Evolutionary conservation across 2,113 vertebrate genomes (phyloP).

Genomic region (Triplophysa rosa): DNA sequence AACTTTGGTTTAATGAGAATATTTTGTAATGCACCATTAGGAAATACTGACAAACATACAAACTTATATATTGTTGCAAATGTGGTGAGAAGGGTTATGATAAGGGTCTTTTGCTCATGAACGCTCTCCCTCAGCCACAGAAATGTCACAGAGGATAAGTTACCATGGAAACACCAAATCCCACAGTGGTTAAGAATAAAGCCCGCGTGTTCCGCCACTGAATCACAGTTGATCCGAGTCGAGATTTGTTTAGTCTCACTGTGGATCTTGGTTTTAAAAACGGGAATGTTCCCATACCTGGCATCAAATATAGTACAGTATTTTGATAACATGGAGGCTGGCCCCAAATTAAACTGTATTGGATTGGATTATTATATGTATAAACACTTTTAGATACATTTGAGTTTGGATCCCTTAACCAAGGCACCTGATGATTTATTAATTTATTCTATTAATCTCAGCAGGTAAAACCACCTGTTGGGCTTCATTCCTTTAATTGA

Average conservation of each 20-base stretch:
- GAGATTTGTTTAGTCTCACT: conserved; percentile 34
- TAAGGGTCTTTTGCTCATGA: conserved; percentile 56
- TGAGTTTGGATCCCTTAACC: background rate
- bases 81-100: conserved; percentile 52
- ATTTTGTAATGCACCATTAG: background rate
- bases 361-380: background rate
- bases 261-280: conserved; percentile 21
- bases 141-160: conserved; percentile 77
- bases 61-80: background rate
- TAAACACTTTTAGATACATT: background rate
- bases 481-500: background rate
- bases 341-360: background rate
- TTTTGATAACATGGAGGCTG: background rate
- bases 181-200: conserved; percentile 70
- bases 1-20: background rate
- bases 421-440: background rate
- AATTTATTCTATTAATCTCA: background rate
- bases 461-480: background rate
- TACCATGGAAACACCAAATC: conserved; percentile 76
- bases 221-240: conserved; percentile 42
- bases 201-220: conserved; percentile 40
- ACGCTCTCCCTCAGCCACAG: conserved; percentile 62
- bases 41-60: background rate
- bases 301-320: background rate
- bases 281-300: conserved; percentile 12